Base-by-base conservation (phyloP, 64 coral and sea anemone genomes). In the Anthopleura sola region DNA sequence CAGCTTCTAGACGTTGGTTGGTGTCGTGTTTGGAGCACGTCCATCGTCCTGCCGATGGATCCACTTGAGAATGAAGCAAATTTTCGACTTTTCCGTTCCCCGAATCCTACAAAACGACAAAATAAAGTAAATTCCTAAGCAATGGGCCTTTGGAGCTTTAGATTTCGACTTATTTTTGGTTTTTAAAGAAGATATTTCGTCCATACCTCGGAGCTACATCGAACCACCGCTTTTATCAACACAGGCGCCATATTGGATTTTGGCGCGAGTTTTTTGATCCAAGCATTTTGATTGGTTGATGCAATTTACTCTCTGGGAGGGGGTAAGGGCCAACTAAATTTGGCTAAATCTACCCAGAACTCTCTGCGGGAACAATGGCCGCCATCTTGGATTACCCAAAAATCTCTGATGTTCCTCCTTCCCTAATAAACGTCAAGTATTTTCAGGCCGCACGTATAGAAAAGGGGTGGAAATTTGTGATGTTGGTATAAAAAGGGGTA, bases 221-320 rank as follows among this genome's bases (percentile, higher is more conserved):
- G 75, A 86, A 95, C 93, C 0, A 95, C 93, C 19, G 75, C 75
- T 44, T 76, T 76, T 20, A 95, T 82, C 5, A 68, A 53, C 6
- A 95, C 51, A 37, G 93, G 90, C 89, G 93, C 93, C 93, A 95
- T 71, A 14, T 95, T 95, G 64, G 82, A 89, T 86, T 82, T 95
- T 91, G 90, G 90, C 90, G 93, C 86, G 90, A 95, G 16, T 48
- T 29, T 64, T 80, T 58, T 26, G 71, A 81, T 49, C 33, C 13
- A 71, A 71, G 58, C 2, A 62, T 62, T n/a, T 62, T 62, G 58
- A 62, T 62, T 62, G 58, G 58, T 24, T 26, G 58, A 62, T 17
- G 15, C 31, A 24, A 71, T 14, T 32, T 36, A 29, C 66, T 2
- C 14, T 71, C n/a, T 3, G 66, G 66, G 66, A 81, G 78, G 78